Evolutionary conservation across 2,888 invertebrate species (phyloP), one percentile per base, ranked within the genome.

Genomic region (Campopleginae sp.): DNA sequence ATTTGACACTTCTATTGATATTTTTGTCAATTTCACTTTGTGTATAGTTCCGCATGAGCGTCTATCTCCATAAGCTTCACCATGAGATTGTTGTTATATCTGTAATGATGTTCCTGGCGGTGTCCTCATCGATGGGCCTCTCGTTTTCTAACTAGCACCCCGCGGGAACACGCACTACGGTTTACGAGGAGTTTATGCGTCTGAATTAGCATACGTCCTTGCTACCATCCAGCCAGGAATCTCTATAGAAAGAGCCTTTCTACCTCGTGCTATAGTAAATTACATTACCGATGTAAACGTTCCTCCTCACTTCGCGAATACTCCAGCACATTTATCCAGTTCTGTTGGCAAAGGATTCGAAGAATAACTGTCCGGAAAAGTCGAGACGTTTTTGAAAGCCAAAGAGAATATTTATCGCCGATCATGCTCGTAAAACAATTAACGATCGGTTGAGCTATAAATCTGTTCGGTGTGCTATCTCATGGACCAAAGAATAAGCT

Each of bases 191-290:
- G 83, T 87, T 88, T 88, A 87, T 87, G 86, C 80, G 80, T 42
- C 51, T 65, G 58, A 78, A 89, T 89, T 88, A 86, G 77, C 88
- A 89, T 89, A 88, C 87, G 87, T 87, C 88, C 88, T 87, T 87
- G 88, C 87, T 86, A 86, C 87, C 83, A 81, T 72, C 75, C 38
- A 70, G 19, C 51, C 17, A 80, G 58, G 58, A 79, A 81, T 81
- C 77, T 77, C 68, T 78, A 77, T 72, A 72, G 48, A 70, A 72
- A 14, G 68, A 68, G 71, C 33, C 61, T 82, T 66, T 74, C 74
- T 58, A 75, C 71, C 63, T 33, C 10, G 31, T 14, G 27, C 31
- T 48, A 54, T 74, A 66, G 33, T 66, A 42, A 74, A 72, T 80
- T 65, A 74, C 83, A 80, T 83, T 83, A 68, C 48, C 42, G 74